Evolutionary conservation across 2,797 vertebrate species (phyloP).

Genomic region (Pogonophryne albipinna): DNA sequence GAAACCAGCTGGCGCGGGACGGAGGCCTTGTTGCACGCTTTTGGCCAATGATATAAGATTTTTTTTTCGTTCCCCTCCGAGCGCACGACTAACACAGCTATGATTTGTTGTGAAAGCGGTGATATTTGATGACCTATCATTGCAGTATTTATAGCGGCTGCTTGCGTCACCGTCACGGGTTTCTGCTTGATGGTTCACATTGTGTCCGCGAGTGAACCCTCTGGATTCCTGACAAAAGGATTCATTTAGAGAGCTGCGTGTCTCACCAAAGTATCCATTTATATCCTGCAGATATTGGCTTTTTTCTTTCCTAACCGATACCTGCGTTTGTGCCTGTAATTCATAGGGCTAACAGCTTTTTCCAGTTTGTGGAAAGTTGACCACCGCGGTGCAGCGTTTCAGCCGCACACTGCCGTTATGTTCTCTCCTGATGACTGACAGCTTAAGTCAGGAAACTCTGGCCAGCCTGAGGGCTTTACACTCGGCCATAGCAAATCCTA

Average conservation of each 20-base stretch:
- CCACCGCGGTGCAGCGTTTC: slow-evolving; percentile 46
- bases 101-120: slow-evolving; percentile 79
- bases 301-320: slow-evolving; percentile 45
- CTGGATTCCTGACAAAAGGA: slow-evolving; percentile 45
- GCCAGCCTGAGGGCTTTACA: slow-evolving; percentile 58
- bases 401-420: slow-evolving; percentile 69
- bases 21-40: slow-evolving; percentile 76
- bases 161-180: slow-evolving; percentile 74
- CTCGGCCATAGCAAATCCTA: slow-evolving; percentile 57
- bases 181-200: slow-evolving; percentile 42
- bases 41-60: slow-evolving; percentile 66
- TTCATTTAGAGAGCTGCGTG: slow-evolving; percentile 22
- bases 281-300: slow-evolving; percentile 34
- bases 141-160: slow-evolving; percentile 75
- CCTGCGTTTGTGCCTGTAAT: slow-evolving; percentile 40
- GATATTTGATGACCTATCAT: slow-evolving; percentile 81
- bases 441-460: slow-evolving; percentile 60
- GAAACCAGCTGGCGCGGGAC: slow-evolving; percentile 80
- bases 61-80: not conserved
- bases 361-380: slow-evolving; percentile 65
- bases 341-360: slow-evolving; percentile 58
- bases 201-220: slow-evolving; percentile 56
- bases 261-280: slow-evolving; percentile 35
- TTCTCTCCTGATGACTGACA: slow-evolving; percentile 73
- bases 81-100: slow-evolving; percentile 66